These are phyloP conservation scores for Linyphia triangularis DNA, from an alignment of 2,888 invertebrate genomes.

Conservation along the genomic window DNA sequence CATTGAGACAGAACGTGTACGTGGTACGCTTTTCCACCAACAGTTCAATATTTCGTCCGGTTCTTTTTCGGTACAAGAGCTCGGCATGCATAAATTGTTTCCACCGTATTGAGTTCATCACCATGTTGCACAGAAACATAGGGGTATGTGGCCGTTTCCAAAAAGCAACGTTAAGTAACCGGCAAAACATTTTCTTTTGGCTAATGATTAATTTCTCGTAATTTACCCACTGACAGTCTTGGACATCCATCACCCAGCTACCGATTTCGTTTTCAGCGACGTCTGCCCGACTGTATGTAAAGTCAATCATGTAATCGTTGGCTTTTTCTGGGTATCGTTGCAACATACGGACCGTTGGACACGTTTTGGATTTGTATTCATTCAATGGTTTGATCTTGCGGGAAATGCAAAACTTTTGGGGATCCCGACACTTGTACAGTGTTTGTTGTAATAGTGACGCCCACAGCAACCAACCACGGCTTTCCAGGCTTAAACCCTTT, in stretches of 20 bases:
- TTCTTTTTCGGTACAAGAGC: background rate
- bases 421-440: conserved; percentile 22
- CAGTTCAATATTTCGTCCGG: background rate
- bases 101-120: conserved; percentile 27
- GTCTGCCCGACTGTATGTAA: conserved; percentile 19
- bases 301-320: conserved; percentile 5
- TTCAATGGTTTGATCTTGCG: conserved; percentile 17
- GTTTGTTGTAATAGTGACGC: background rate
- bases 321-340: conserved; percentile 20
- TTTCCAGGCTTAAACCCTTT: background rate
- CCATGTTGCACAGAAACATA: background rate
- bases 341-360: conserved; percentile 5
- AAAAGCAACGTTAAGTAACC: conserved; percentile 22
- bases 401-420: conserved; percentile 30
- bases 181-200: conserved; percentile 47
- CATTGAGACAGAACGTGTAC: conserved; percentile 25
- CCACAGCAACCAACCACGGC: conserved; percentile 13
- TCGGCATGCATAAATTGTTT: conserved; percentile 42
- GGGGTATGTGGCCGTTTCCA: background rate
- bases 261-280: background rate
- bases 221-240: conserved; percentile 16
- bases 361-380: conserved; percentile 37
- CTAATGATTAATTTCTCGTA: conserved; percentile 34
- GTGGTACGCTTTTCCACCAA: conserved; percentile 1
- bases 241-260: conserved; percentile 18